Conservation (phyloP, 2,113 vertebrate species). For the Pelusios castaneus region DNA sequence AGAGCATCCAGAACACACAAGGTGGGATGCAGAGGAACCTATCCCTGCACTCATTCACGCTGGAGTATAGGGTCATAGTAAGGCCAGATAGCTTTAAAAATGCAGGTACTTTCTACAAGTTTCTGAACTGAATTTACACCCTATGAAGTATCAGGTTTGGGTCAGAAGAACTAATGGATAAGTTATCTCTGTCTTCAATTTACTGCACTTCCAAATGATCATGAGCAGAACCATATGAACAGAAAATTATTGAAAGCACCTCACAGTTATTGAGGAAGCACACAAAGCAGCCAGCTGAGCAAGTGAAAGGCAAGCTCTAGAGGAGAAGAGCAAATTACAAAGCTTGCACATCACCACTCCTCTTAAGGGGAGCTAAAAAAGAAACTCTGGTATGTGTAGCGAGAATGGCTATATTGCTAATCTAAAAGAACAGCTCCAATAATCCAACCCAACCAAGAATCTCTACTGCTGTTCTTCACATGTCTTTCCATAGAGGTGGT, state of each 20-base stretch:
- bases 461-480: not conserved
- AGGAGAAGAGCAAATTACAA: not conserved
- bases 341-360: not conserved
- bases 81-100: constrained; percentile 4
- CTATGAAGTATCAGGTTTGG: not conserved
- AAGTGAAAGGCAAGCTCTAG: not conserved
- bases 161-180: not conserved
- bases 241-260: not conserved
- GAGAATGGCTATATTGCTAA: no score
- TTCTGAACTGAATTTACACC: not conserved
- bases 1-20: not conserved
- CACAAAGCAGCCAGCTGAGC: not conserved
- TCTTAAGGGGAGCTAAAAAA: not conserved
- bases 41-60: not conserved
- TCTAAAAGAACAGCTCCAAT: no score
- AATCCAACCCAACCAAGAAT: not conserved
- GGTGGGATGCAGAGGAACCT: fast-evolving
- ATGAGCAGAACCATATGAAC: not conserved
- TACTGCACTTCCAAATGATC: not conserved
- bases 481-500: fast-evolving
- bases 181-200: not conserved
- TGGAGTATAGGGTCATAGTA: not conserved
- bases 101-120: fast-evolving
- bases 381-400: not conserved
- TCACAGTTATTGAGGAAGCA: not conserved